Conservation (phyloP, 2,797 vertebrate genomes). For the Alcedo atthis region DNA sequence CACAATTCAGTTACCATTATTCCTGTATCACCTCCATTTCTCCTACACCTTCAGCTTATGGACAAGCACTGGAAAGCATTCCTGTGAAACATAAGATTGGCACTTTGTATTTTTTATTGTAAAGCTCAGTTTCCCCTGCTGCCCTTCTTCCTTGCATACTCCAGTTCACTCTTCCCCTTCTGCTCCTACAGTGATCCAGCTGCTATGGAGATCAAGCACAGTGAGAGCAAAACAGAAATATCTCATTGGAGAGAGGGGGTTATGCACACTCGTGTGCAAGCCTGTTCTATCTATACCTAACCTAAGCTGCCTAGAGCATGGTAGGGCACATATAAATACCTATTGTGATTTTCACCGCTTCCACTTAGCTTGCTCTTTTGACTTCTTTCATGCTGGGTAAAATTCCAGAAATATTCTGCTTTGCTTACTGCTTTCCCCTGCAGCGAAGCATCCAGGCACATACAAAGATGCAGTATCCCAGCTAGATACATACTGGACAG, state of each 20-base stretch:
- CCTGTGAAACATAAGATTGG: neutral
- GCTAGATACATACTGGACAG: neutral
- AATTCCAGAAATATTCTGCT: neutral
- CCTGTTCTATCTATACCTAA: neutral
- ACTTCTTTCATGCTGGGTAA: neutral
- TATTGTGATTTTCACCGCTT: neutral
- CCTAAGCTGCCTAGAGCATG: neutral
- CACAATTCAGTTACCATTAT: neutral
- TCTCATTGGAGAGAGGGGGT: neutral
- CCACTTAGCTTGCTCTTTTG: neutral
- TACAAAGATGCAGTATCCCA: neutral
- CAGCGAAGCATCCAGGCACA: neutral
- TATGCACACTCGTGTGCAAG: neutral
- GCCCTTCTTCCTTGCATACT: neutral
- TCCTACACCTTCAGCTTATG: neutral
- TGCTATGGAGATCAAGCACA: neutral
- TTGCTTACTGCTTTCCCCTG: neutral
- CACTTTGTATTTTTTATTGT: neutral
- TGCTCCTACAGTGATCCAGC: neutral
- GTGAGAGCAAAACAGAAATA: neutral
- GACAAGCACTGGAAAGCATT: neutral
- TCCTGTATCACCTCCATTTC: neutral
- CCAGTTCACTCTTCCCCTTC: neutral
- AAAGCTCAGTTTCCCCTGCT: neutral
- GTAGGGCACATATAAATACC: neutral